A percentile compares a stretch with the other conserved stretches of the same genome.
Evolutionary conservation across 1,140 invertebrate genomes (phyloP).

Genomic region (Drosophila fuyamai): DNA sequence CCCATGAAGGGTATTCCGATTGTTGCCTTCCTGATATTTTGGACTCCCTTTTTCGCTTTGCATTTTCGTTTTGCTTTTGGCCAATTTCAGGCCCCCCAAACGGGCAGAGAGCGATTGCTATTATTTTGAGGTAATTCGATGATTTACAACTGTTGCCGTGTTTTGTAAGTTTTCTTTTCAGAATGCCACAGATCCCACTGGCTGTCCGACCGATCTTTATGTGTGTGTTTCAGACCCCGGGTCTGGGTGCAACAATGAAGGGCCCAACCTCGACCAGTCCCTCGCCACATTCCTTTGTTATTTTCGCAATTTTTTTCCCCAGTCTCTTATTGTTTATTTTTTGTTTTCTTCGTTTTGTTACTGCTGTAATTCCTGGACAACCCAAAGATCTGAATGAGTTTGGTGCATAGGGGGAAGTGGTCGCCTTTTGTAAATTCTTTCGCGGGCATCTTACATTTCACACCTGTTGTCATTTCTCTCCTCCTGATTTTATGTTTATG

Average conservation of each 20-base stretch:
- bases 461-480: constrained; percentile 68
- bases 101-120: constrained; percentile 72
- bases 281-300: constrained; percentile 72
- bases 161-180: constrained; percentile 77
- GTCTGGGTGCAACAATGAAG: constrained; percentile 49
- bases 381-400: constrained; percentile 46
- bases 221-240: constrained; percentile 13
- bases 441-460: constrained; percentile 54
- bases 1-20: constrained; percentile 10
- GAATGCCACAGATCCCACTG: constrained; percentile 60
- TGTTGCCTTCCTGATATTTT: background rate
- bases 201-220: constrained; percentile 23
- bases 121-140: constrained; percentile 83
- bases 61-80: constrained; percentile 70
- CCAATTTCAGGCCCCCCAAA: constrained; percentile 46
- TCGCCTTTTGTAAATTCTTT: constrained; percentile 39
- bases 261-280: constrained; percentile 65
- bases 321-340: constrained; percentile 25
- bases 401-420: constrained; percentile 41
- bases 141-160: constrained; percentile 81
- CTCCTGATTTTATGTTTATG: constrained; percentile 25
- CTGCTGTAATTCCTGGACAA: constrained; percentile 59
- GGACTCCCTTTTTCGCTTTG: constrained; percentile 29
- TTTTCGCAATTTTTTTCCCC: constrained; percentile 65
- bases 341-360: constrained; percentile 2